These are phyloP conservation scores for Carabus problematicus DNA, from an alignment of 2,888 invertebrate genomes.

Conservation along the genomic window DNA sequence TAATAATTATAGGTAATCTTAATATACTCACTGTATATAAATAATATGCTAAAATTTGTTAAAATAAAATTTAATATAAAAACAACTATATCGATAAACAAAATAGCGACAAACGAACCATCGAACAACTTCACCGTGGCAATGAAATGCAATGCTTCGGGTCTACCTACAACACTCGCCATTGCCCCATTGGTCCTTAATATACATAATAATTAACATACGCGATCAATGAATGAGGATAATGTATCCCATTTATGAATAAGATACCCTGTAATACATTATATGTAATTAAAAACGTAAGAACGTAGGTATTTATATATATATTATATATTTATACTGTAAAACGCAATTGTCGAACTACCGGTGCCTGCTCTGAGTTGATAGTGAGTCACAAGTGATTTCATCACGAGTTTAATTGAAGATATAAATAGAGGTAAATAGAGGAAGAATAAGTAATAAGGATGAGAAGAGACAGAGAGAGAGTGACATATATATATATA, in stretches of 20 bases:
- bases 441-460: too few species aligned
- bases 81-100: conserved; percentile 41
- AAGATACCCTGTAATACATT: conserved; percentile 62
- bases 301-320: conserved; percentile 24
- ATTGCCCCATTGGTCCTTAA: conserved; percentile 60
- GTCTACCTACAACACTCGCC: conserved; percentile 45
- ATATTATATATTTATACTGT: conserved; percentile 48
- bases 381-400: too few species aligned
- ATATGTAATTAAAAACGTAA: conserved; percentile 54
- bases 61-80: conserved; percentile 43
- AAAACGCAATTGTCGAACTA: conserved; percentile 12
- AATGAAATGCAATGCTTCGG: conserved; percentile 47
- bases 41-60: conserved; percentile 40
- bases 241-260: conserved; percentile 58
- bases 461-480: too few species aligned
- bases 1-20: conserved; percentile 35
- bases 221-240: conserved; percentile 54
- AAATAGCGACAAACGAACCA: conserved; percentile 28
- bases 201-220: conserved; percentile 53
- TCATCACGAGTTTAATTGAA: too few species aligned
- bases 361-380: conserved; percentile 17
- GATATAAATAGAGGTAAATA: too few species aligned
- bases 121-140: conserved; percentile 55
- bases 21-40: conserved; percentile 40
- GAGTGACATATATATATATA: too few species aligned